Base-by-base conservation (phyloP, 2,797 vertebrate species). In the Neostethus bicornis region DNA sequence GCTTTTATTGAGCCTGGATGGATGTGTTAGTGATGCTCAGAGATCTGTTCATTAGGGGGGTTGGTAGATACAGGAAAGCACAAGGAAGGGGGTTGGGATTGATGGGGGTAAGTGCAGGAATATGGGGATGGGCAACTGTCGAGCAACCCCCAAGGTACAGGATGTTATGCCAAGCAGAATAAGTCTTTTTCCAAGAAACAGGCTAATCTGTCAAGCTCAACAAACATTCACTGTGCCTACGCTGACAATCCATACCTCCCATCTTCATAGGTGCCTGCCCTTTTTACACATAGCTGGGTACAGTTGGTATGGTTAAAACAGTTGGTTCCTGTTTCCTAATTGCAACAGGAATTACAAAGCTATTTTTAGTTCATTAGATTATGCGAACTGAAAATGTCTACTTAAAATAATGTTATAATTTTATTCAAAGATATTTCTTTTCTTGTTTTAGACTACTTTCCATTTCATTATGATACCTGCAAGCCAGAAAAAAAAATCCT, bases 101-200 rank as follows among this genome's bases (percentile, higher is more conserved):
- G 81, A 85, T 14, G 57, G 75, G 79, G 79, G 78, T 70, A 70
- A 51, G 58, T 63, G 75, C 26, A 62, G 69, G 75, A 83, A 85
- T 78, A 78, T 76, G 81, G 81, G 88, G 89, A 83, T 85, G 87
- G 85, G 87, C 85, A 85, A 88, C 81, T 90, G 87, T 82, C 83
- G 81, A 83, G 73, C 81, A 85, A 84, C 87, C 88, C 87, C 88
- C 84, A 80, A 90, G 84, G 84, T 87, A 81, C 76, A 82, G 84
- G 80, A 80, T 89, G 74, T 79, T 81, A 89, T 90, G 90, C 88
- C 90, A 90, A 87, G 87, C 83, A 89, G 86, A 90, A 90, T 90
- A 88, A 79, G 79, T 84, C 71, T 74, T 85, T 84, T 81, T 84
- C 79, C 73, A 68, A 79, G 77, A 85, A 85, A 85, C 86, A 74